Percentiles rank a stretch among this genome's conserved stretches.
These are phyloP conservation scores for Aphis gossypii DNA, from an alignment of 1,140 invertebrate species.

Conservation along the genomic window DNA sequence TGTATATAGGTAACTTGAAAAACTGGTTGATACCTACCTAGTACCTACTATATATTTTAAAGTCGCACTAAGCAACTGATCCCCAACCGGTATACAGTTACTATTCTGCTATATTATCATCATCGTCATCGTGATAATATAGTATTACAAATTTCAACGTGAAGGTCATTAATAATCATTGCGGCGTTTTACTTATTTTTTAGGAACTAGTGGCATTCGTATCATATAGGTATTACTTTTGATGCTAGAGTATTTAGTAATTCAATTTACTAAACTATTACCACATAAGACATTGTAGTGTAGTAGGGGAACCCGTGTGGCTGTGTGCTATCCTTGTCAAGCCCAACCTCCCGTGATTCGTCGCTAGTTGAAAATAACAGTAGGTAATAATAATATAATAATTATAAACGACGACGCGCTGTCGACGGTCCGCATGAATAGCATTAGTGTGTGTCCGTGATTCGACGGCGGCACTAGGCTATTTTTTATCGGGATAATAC, in stretches of 20 bases:
- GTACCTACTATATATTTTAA: neutral
- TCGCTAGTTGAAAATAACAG: neutral
- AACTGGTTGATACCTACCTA: neutral
- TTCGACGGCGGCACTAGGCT: neutral
- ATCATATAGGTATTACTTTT: neutral
- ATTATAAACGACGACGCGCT: neutral
- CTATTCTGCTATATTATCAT: neutral
- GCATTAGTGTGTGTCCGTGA: neutral
- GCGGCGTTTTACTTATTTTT: neutral
- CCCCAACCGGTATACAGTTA: neutral
- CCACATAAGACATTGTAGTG: neutral
- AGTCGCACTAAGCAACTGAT: too few species aligned
- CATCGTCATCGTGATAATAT: neutral
- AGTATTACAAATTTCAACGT: neutral
- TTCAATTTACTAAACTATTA: neutral
- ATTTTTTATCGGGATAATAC: neutral
- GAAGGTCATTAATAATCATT: neutral
- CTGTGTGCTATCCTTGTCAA: neutral
- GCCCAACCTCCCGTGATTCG: neutral
- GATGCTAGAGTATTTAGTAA: neutral
- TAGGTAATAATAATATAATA: neutral
- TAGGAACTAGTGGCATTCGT: neutral
- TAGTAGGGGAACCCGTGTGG: neutral
- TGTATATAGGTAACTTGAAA: neutral
- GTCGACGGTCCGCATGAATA: neutral